Percentiles rank a stretch among this genome's conserved stretches.
Conservation (phyloP, 1,140 invertebrate genomes). For the Procambarus clarkii region DNA sequence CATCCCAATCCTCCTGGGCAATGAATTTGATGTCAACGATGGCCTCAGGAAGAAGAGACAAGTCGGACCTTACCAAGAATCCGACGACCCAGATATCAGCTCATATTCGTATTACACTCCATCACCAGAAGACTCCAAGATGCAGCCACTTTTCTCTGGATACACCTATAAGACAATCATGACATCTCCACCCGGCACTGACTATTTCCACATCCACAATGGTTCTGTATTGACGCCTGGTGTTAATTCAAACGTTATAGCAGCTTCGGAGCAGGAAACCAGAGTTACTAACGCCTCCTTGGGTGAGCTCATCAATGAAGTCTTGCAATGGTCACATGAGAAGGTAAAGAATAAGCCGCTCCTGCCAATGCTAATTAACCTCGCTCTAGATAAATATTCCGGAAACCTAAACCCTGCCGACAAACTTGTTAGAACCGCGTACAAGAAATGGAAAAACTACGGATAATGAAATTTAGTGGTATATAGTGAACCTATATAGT, state of each 20-base stretch:
- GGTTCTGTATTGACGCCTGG: not conserved
- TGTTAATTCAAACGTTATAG: not conserved
- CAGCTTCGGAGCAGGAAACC: not conserved
- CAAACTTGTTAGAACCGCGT: slow-evolving; percentile 28
- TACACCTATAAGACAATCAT: slow-evolving; percentile 44
- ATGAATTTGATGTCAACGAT: slow-evolving; percentile 70
- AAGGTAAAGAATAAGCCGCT: slow-evolving; percentile 50
- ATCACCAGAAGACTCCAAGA: not conserved
- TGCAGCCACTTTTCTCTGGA: slow-evolving; percentile 3
- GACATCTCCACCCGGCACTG: slow-evolving; percentile 21
- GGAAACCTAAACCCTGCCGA: slow-evolving; percentile 44
- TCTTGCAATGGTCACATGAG: slow-evolving; percentile 44
- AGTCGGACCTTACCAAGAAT: slow-evolving; percentile 9
- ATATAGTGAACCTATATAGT: not conserved
- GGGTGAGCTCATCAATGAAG: not conserved
- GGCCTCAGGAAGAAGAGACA: slow-evolving; percentile 52
- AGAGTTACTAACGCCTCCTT: not conserved
- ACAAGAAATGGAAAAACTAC: slow-evolving; percentile 57
- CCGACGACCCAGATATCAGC: not conserved
- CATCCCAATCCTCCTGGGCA: slow-evolving; percentile 69
- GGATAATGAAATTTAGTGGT: slow-evolving; percentile 3
- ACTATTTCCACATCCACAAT: slow-evolving; percentile 27
- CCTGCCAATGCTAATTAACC: slow-evolving; percentile 24
- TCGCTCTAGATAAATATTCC: slow-evolving; percentile 21
- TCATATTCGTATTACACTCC: slow-evolving; percentile 7